phyloP scores from a whole-genome alignment of 2,113 vertebrate species.

The Channa maculata region DNA sequence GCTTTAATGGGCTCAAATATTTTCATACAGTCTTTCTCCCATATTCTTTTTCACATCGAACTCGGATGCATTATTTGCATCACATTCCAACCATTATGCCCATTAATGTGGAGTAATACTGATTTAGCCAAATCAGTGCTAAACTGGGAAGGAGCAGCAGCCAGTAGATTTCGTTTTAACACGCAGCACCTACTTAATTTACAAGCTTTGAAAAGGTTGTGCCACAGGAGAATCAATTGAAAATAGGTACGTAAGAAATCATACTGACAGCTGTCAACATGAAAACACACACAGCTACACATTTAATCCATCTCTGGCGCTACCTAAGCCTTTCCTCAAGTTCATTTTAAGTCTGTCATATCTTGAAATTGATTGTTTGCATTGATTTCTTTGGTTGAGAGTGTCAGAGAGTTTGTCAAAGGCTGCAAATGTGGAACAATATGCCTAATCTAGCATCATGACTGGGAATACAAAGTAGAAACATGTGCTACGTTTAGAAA shows the following conservation, averaged over 20 bases:
- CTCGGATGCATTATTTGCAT: conserved; percentile 43
- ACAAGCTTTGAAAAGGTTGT: conserved; percentile 33
- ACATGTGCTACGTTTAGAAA: neutral
- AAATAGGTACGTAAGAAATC: conserved; percentile 17
- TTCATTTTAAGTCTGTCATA: conserved; percentile 50
- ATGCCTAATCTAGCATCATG: neutral
- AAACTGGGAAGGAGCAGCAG: conserved; percentile 7
- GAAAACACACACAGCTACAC: conserved; percentile 9
- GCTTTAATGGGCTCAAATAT: conserved; percentile 20
- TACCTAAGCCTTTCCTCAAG: conserved; percentile 8
- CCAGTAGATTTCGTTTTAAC: conserved; percentile 4
- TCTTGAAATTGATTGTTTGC: conserved; percentile 39
- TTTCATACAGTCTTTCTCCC: conserved; percentile 7
- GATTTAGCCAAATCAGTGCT: conserved; percentile 38
- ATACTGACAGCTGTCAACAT: conserved; percentile 44
- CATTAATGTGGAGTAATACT: conserved; percentile 29
- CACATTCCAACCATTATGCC: conserved; percentile 21
- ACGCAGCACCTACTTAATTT: conserved; percentile 30
- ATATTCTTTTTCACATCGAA: conserved; percentile 15
- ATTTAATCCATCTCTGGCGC: conserved; percentile 23
- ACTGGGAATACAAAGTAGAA: neutral
- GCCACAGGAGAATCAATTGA: conserved; percentile 10
- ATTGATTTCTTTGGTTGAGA: conserved; percentile 44
- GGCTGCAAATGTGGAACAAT: conserved; percentile 9
- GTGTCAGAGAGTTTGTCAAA: conserved; percentile 25